Conservation (phyloP, 30 jellyfish, hydroid and myxozoan genomes). For the Phacellophora camtschatica region DNA sequence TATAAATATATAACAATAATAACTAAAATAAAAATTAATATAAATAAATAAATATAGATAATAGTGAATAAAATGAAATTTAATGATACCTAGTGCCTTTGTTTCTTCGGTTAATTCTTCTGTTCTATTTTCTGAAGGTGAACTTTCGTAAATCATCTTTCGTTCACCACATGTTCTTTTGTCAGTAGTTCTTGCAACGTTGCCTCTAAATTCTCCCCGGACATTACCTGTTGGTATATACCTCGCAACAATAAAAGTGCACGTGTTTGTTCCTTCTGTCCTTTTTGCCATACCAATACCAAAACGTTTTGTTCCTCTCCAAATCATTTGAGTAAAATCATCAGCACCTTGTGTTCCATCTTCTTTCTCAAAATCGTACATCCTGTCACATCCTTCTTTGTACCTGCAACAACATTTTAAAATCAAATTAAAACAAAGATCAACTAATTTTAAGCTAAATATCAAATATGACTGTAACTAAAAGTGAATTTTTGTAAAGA, state of each 20-base stretch:
- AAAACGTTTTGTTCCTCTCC: conserved; percentile 78
- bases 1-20: too few species aligned
- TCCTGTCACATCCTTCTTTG: conserved; percentile 68
- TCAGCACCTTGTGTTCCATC: conserved; percentile 77
- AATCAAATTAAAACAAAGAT: too few species aligned
- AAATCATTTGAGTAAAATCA: conserved; percentile 87
- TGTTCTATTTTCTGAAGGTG: not conserved
- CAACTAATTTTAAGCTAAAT: too few species aligned
- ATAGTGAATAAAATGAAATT: too few species aligned
- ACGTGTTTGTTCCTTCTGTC: conserved; percentile 59
- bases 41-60: too few species aligned
- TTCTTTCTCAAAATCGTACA: conserved; percentile 53
- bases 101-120: not conserved
- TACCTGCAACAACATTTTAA: conserved; percentile 66
- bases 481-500: too few species aligned
- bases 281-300: conserved; percentile 89
- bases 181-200: conserved; percentile 28
- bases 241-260: conserved; percentile 91
- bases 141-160: not conserved
- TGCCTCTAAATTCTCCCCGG: conserved; percentile 63
- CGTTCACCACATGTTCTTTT: conserved; percentile 22
- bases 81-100: not conserved
- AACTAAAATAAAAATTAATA: too few species aligned
- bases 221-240: conserved; percentile 86
- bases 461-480: too few species aligned